Base-by-base conservation (phyloP, 1,140 invertebrate genomes). In the Lucilia sericata region DNA sequence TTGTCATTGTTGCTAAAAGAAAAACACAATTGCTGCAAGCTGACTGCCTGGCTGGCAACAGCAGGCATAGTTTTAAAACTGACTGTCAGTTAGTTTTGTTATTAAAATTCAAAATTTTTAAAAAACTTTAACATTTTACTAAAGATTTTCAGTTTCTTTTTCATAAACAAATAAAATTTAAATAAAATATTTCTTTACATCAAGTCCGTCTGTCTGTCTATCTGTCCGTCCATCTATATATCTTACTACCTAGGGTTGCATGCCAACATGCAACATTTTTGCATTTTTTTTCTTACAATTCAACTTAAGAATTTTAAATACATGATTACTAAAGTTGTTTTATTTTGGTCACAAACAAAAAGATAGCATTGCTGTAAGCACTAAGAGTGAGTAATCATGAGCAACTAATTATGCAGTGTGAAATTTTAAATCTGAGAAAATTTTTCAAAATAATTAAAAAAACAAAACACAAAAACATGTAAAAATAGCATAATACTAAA, bases 261-360 rank as follows among this genome's bases (percentile, higher is more conserved):
- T 70, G 65, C 19, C 65, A 25, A 25, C 65, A 70, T 70, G 65
- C 65, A 19, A 70, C 65, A 70, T 25, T 65, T 65, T 19, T 19
- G 4, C 65, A 70, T 70, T n/a, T 70, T n/a, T n/a, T n/a, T n/a
- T n/a, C n/a, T n/a, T n/a, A n/a, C n/a, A n/a, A n/a, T n/a, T n/a
- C n/a, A n/a, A n/a, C n/a, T n/a, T 12, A 70, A 70, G 65, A 70
- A 70, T 70, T 70, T 70, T 70, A 70, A 70, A 70, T 70, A 19
- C 17, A 19, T 70, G 65, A 55, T 70, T 70, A n/a, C 19, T 70
- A 25, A 70, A 70, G 65, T 21, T 70, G 12, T 55, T 17, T 14
- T 17, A 12, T 55, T 55, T 55, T 42, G 42, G 42, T 42, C 9
- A 55, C 51, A 55, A 55, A 55, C 4, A 55, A n/a, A n/a, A n/a